Conservation (phyloP, 1,140 invertebrate genomes). For the Sinonovacula constricta region DNA sequence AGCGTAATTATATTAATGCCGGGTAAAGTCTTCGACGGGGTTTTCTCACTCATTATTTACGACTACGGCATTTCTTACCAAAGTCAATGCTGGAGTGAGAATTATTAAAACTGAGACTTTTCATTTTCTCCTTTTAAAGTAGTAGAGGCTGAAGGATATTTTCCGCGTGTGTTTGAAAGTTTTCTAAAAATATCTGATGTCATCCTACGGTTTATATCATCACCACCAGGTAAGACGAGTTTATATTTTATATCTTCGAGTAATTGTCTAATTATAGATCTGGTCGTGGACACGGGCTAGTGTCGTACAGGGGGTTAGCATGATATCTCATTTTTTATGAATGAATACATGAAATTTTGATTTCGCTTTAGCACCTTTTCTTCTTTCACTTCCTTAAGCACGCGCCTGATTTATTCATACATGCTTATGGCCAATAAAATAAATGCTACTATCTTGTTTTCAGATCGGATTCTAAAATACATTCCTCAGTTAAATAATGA, state of each 20-base stretch:
- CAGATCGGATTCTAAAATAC: no score
- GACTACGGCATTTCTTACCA: slow-evolving; percentile 9
- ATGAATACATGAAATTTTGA: slow-evolving; percentile 49
- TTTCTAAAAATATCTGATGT: no score
- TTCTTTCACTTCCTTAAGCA: neutral
- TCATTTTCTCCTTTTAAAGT: no score
- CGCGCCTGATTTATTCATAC: slow-evolving; percentile 44
- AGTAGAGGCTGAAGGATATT: no score
- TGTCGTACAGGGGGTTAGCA: no score
- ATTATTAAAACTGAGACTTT: no score
- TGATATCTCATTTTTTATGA: slow-evolving; percentile 49
- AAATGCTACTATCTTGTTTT: no score
- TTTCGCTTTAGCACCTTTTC: slow-evolving; percentile 26
- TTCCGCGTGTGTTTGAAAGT: no score
- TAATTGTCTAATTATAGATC: no score
- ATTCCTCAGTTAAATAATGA: no score
- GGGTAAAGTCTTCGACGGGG: slow-evolving; percentile 6
- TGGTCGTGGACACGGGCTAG: no score
- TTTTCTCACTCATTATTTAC: slow-evolving; percentile 39
- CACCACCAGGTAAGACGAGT: slow-evolving; percentile 40
- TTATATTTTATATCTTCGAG: neutral
- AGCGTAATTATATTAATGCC: slow-evolving; percentile 39
- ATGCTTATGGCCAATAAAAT: slow-evolving; percentile 5
- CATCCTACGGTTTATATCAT: slow-evolving; percentile 46
- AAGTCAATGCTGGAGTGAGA: neutral